Conservation (phyloP, 2,888 invertebrate genomes). For the Drosophila nigricruria region DNA sequence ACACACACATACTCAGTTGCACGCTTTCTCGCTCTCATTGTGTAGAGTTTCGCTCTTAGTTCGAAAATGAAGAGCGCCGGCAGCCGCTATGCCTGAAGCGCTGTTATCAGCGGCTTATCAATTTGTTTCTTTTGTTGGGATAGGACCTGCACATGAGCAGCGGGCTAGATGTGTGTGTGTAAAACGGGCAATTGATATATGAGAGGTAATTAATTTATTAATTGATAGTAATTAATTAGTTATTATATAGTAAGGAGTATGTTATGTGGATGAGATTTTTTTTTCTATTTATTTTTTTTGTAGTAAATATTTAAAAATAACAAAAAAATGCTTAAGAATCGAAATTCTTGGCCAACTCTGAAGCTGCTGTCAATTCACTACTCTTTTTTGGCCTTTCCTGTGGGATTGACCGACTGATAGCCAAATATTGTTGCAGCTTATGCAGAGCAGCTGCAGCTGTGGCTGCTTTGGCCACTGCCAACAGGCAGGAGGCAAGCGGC, state of each 20-base stretch:
- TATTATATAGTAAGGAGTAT: no score
- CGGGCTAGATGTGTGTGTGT: background rate
- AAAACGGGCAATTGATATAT: no score
- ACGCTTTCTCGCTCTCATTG: slow-evolving; percentile 1
- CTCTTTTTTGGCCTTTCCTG: background rate
- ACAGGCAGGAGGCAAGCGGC: slow-evolving; percentile 4
- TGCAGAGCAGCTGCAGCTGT: slow-evolving; percentile 13
- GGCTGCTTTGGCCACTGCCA: background rate
- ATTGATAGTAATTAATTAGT: background rate
- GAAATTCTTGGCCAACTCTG: background rate
- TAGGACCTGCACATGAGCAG: slow-evolving; percentile 51
- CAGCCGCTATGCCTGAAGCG: background rate
- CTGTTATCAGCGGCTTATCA: slow-evolving; percentile 68
- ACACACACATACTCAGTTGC: background rate
- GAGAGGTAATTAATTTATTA: background rate
- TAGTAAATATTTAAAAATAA: no score
- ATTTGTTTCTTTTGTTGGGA: slow-evolving; percentile 63
- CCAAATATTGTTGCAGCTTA: slow-evolving; percentile 28
- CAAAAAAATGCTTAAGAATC: no score
- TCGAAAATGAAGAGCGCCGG: slow-evolving; percentile 48
- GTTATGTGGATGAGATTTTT: no score
- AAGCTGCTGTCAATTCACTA: background rate
- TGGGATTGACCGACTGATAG: background rate
- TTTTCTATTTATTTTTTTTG: no score
- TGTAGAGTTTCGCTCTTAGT: slow-evolving; percentile 73